These are phyloP conservation scores for Leptura quadrifasciata DNA, from an alignment of 2,888 invertebrate genomes.

Conservation along the genomic window DNA sequence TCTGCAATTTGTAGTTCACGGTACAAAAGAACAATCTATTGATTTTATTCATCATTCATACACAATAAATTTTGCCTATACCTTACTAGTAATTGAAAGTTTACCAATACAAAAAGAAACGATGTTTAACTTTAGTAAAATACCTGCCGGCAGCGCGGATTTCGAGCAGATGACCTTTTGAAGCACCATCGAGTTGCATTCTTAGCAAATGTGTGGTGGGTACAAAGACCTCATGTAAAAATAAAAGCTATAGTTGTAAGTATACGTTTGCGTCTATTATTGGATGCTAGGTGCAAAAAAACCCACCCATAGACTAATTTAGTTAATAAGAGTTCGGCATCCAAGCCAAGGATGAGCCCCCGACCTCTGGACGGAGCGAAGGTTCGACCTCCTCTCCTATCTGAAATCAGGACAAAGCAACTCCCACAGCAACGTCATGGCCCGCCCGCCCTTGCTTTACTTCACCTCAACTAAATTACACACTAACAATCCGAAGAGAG, in stretches of 20 bases:
- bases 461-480: slow-evolving; percentile 41
- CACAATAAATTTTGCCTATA: background rate
- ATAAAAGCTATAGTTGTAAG: background rate
- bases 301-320: slow-evolving; percentile 53
- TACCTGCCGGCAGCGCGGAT: background rate
- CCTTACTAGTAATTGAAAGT: background rate
- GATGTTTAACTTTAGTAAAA: background rate
- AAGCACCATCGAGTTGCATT: background rate
- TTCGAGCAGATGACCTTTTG: background rate
- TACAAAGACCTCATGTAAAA: slow-evolving; percentile 26
- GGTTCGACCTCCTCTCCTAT: slow-evolving; percentile 70
- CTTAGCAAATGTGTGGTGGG: background rate
- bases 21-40: background rate
- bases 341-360: slow-evolving; percentile 50
- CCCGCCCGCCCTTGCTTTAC: slow-evolving; percentile 62
- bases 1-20: background rate
- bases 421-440: slow-evolving; percentile 63
- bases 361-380: slow-evolving; percentile 62
- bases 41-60: slow-evolving; percentile 12
- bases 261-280: slow-evolving; percentile 47
- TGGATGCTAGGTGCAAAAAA: slow-evolving; percentile 50
- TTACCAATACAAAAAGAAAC: background rate
- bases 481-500: slow-evolving; percentile 43
- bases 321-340: slow-evolving; percentile 45
- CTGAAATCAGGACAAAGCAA: slow-evolving; percentile 63